A percentile compares a stretch with the other conserved stretches of the same genome.
phyloP scores from a whole-genome alignment of 2,888 invertebrate genomes.

The Emmelina monodactyla region DNA sequence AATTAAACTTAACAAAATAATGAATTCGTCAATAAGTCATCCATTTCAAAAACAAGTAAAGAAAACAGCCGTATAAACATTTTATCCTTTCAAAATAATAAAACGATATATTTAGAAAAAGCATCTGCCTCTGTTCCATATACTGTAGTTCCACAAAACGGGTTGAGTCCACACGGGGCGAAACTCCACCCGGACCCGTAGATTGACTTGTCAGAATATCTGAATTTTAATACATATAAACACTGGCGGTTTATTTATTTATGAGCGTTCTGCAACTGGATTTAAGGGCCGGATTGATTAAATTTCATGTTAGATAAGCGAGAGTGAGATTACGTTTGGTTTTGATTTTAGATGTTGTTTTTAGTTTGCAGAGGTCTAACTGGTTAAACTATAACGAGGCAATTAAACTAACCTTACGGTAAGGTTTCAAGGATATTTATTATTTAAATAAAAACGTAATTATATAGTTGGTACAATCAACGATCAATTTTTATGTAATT shows the following conservation, averaged over 20 bases:
- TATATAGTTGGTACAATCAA: too few relatives aligned
- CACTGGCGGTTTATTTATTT: conserved; percentile 56
- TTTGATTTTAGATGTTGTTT: conserved; percentile 2
- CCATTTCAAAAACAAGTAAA: too few relatives aligned
- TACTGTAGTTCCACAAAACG: conserved; percentile 26
- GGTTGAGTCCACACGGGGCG: conserved; percentile 27
- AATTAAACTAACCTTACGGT: too few relatives aligned
- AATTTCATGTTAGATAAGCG: background rate
- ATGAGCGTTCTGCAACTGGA: conserved; percentile 28
- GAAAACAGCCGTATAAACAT: too few relatives aligned
- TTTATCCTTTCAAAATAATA: too few relatives aligned
- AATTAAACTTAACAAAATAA: too few relatives aligned
- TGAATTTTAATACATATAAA: conserved; percentile 65
- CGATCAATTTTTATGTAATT: too few relatives aligned
- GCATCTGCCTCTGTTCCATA: conserved; percentile 12
- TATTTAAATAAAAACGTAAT: too few relatives aligned
- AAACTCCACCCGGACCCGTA: conserved; percentile 43
- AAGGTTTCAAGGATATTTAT: too few relatives aligned
- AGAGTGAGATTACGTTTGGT: background rate
- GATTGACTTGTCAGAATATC: conserved; percentile 68
- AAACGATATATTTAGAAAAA: background rate
- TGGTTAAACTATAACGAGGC: too few relatives aligned
- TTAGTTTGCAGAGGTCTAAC: too few relatives aligned
- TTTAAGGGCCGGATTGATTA: conserved; percentile 1
- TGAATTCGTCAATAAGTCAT: too few relatives aligned